Conservation (phyloP, 2,888 invertebrate genomes). For the Agriopis marginaria region DNA sequence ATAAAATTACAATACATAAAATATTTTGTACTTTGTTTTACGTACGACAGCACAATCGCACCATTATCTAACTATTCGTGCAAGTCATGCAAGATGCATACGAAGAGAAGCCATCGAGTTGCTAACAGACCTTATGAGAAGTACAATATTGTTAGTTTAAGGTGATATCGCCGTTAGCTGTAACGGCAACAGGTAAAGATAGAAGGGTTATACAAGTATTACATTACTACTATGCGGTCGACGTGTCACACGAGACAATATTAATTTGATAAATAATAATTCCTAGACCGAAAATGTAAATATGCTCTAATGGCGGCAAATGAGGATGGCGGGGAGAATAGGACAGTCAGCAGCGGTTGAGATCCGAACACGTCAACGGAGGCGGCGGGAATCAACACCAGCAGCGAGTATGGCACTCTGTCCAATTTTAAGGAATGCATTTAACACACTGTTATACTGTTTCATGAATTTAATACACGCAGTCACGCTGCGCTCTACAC, state of each 20-base stretch:
- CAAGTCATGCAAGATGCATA: conserved; percentile 62
- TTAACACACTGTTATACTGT: not conserved
- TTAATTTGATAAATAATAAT: not conserved
- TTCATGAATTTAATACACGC: not conserved
- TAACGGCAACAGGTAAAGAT: conserved; percentile 19
- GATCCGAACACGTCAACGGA: conserved; percentile 55
- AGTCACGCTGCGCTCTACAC: not conserved
- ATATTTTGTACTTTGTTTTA: conserved; percentile 86
- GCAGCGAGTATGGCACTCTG: conserved; percentile 43
- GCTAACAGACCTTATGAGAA: conserved; percentile 71
- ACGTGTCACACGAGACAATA: conserved; percentile 6
- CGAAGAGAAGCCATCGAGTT: conserved; percentile 24
- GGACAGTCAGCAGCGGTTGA: conserved; percentile 53
- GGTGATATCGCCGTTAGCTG: conserved; percentile 29
- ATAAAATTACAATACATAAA: conserved; percentile 84
- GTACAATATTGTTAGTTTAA: conserved; percentile 82
- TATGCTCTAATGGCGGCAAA: conserved; percentile 47
- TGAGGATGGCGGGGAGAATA: conserved; percentile 56
- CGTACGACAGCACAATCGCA: conserved; percentile 78
- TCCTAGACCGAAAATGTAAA: not conserved
- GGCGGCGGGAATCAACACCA: conserved; percentile 37
- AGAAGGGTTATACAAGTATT: conserved; percentile 30
- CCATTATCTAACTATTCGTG: conserved; percentile 73
- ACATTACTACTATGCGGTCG: conserved; percentile 34
- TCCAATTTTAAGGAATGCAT: conserved; percentile 39